These are phyloP conservation scores for Centrocercus urophasianus DNA, from an alignment of 2,113 vertebrate genomes.

Conservation along the genomic window DNA sequence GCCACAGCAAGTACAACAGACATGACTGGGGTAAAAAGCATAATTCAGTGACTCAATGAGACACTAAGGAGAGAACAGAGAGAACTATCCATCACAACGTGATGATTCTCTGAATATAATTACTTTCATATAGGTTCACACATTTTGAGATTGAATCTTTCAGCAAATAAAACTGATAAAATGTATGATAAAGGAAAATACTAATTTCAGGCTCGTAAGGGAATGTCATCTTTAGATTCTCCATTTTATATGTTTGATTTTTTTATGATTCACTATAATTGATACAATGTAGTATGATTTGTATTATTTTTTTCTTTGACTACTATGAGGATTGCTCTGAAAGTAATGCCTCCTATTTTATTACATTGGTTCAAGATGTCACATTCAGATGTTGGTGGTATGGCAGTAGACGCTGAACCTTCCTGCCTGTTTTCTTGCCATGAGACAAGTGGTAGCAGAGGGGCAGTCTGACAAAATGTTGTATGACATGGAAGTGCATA, in stretches of 20 bases:
- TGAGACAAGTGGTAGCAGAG: too few species aligned
- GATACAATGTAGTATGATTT: not conserved
- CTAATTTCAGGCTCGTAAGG: not conserved
- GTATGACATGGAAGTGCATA: too few species aligned
- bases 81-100: not conserved
- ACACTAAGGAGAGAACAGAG: not conserved
- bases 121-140: not conserved
- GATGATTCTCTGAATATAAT: not conserved
- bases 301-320: not conserved
- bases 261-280: not conserved
- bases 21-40: not conserved
- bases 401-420: too few species aligned
- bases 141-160: not conserved
- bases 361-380: too few species aligned
- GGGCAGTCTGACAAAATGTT: too few species aligned
- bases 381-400: too few species aligned
- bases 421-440: too few species aligned
- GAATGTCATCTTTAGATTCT: not conserved
- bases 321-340: too few species aligned
- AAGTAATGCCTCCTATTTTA: too few species aligned
- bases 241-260: rapidly evolving
- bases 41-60: not conserved
- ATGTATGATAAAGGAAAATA: not conserved
- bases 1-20: not conserved
- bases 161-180: not conserved